Base-by-base conservation (phyloP, 2,888 invertebrate species). In the Lissocephala sabroskyi region DNA sequence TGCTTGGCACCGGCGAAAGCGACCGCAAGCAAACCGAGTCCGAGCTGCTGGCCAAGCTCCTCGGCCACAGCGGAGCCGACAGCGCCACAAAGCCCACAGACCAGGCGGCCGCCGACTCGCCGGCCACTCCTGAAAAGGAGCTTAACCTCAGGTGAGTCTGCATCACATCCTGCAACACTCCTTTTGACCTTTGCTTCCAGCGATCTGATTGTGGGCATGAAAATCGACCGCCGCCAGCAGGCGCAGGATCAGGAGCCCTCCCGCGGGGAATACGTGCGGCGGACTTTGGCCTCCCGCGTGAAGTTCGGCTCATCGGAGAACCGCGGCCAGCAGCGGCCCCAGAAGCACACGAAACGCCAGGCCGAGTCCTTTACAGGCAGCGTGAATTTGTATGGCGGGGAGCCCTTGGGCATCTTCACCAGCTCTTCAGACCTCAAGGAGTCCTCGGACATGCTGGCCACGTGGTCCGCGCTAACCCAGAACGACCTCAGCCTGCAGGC, bases 131-230 rank as follows among this genome's bases (percentile, higher is more conserved):
- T 29, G 53, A 62, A 0, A 64, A 59, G 17, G 79, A 81, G 2
- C 47, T 80, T 1, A 81, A 78, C 45, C 62, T 81, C 9, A 81
- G 79, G 82, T 79, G 51, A 41, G n/a, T n/a, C n/a, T n/a, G n/a
- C n/a, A n/a, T n/a, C n/a, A n/a, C n/a, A n/a, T n/a, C n/a, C n/a
- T n/a, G n/a, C n/a, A n/a, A n/a, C n/a, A n/a, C n/a, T n/a, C n/a
- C n/a, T n/a, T n/a, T n/a, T n/a, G n/a, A n/a, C n/a, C 10, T 16
- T 2, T 9, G 6, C 1, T 81, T 84, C 52, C 79, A 93, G 92
- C 84, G 90, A 92, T 48, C 84, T 93, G 14, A 86, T 94, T 52
- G 87, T 89, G 26, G 92, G 90, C 26, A 93, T 94, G 93, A 92
- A 92, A 82, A 89, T 94, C 35, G 93, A 93, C 75, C 87, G 88